These are phyloP conservation scores for Temnothorax nylanderi DNA, from an alignment of 1,140 invertebrate species.

Conservation along the genomic window DNA sequence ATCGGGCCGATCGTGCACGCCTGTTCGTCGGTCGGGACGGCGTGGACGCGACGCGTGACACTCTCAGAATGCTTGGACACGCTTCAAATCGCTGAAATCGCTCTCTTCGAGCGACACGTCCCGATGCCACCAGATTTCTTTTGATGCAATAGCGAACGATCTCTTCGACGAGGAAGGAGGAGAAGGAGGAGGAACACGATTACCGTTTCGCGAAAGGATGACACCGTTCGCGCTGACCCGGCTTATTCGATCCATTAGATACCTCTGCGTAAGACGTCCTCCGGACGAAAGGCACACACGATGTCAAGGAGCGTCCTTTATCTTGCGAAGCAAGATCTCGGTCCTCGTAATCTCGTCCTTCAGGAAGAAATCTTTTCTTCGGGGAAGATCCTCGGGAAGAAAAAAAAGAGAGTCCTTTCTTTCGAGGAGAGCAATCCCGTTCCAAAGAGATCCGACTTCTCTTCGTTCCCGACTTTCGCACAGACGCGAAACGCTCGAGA, in stretches of 20 bases:
- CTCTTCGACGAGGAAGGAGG: too few relatives aligned
- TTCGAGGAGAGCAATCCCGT: neutral
- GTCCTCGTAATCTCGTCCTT: neutral
- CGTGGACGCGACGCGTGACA: neutral
- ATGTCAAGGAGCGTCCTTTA: neutral
- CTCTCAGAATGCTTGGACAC: neutral
- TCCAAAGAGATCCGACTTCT: neutral
- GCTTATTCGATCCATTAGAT: neutral
- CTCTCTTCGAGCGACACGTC: neutral
- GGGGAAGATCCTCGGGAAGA: neutral
- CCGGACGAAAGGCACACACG: neutral
- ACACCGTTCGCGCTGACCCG: neutral
- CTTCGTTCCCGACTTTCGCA: neutral
- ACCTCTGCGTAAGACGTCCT: conserved; percentile 11
- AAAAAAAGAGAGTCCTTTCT: neutral
- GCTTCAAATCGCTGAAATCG: neutral
- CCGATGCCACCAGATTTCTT: neutral
- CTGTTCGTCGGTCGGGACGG: too few relatives aligned
- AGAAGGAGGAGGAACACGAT: too few relatives aligned
- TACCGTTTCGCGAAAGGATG: neutral
- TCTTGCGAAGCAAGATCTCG: neutral
- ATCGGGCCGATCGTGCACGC: neutral
- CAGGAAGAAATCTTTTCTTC: neutral
- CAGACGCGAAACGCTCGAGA: neutral
- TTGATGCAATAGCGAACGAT: neutral